A percentile compares a stretch with the other conserved stretches of the same genome.
Conservation (phyloP, 2,888 invertebrate genomes). For the Chelonus formosanus region DNA sequence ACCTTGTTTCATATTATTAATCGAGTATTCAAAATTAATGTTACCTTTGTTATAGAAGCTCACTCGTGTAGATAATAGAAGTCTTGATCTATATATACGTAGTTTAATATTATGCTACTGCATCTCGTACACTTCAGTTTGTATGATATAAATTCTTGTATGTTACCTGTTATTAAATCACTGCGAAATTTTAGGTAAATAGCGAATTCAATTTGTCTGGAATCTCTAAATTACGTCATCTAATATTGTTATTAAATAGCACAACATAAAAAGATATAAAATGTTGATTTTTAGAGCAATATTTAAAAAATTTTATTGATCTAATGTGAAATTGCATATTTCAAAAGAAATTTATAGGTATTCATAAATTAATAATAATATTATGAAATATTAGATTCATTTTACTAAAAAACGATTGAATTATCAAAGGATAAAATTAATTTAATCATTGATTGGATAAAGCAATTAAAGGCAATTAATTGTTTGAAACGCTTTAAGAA, state of each 20-base stretch:
- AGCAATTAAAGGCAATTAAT: too few species aligned
- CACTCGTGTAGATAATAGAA: conserved; percentile 23
- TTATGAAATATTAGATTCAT: too few species aligned
- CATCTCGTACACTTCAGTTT: conserved; percentile 14
- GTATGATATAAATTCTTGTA: conserved; percentile 18
- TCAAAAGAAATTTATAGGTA: too few species aligned
- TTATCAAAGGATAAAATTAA: too few species aligned
- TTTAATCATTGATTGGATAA: too few species aligned
- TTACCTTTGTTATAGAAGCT: conserved; percentile 13
- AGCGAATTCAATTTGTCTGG: conserved; percentile 25
- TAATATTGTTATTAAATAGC: not conserved
- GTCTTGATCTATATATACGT: conserved; percentile 14
- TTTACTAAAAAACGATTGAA: too few species aligned
- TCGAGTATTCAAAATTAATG: conserved; percentile 32
- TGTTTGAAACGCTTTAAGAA: too few species aligned
- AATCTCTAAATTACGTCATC: conserved; percentile 19
- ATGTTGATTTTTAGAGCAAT: too few species aligned
- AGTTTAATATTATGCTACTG: conserved; percentile 27
- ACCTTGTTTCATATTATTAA: conserved; percentile 36
- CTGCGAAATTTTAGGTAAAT: conserved; percentile 7
- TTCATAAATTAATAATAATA: too few species aligned
- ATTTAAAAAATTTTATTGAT: too few species aligned
- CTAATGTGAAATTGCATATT: too few species aligned
- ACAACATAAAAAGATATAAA: too few species aligned
- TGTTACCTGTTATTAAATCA: conserved; percentile 28